Percentiles rank a stretch among this genome's conserved stretches.
Evolutionary conservation across 1,140 invertebrate species (phyloP).

Genomic region (Apolygus lucorum): DNA sequence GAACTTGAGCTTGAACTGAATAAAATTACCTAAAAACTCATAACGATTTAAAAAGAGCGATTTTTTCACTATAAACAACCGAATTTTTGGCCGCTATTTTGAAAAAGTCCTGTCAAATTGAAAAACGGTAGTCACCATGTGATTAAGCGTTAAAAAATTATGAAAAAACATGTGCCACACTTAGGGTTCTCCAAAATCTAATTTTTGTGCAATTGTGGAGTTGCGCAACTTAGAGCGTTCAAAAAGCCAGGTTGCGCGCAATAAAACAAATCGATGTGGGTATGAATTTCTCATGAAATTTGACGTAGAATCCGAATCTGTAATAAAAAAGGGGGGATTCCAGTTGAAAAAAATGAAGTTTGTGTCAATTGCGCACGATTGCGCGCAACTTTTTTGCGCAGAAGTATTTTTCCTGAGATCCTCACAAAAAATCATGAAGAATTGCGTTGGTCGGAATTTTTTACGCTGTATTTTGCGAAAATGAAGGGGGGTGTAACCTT

Average conservation of each 20-base stretch:
- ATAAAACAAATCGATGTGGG: neutral
- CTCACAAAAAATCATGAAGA: too few species aligned
- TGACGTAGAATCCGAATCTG: neutral
- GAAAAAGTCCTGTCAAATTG: neutral
- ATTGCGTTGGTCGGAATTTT: too few species aligned
- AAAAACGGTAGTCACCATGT: neutral
- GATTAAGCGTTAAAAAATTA: neutral
- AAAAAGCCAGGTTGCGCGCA: neutral
- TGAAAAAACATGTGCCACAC: neutral
- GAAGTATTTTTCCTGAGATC: too few species aligned
- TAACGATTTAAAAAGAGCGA: neutral
- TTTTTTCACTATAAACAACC: neutral
- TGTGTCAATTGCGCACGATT: neutral
- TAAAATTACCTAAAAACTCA: too few species aligned
- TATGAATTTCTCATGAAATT: neutral
- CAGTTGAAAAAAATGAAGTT: neutral
- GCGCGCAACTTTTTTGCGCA: too few species aligned
- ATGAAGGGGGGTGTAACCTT: too few species aligned
- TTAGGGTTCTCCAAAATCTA: neutral
- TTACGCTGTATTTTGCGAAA: too few species aligned
- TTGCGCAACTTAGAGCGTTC: neutral
- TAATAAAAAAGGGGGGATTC: neutral
- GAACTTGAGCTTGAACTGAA: too few species aligned
- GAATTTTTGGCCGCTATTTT: neutral
- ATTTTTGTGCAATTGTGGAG: neutral